A percentile compares a stretch with the other conserved stretches of the same genome.
Conservation (phyloP, 2,888 invertebrate genomes). For the Gibbula magus region DNA sequence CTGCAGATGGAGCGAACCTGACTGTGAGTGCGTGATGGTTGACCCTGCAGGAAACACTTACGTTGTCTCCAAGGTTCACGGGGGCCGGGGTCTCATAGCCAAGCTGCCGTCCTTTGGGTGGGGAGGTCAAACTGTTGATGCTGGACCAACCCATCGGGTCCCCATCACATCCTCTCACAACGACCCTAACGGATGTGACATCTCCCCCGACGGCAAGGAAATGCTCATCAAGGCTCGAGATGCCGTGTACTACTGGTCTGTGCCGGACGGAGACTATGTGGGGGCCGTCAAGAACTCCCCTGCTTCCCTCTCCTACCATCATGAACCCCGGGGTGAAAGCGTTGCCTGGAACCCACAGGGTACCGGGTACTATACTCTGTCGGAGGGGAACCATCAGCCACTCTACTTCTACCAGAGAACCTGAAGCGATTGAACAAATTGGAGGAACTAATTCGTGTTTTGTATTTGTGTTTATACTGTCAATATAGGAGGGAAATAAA, state of each 20-base stretch:
- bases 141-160: not conserved
- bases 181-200: slow-evolving; percentile 33
- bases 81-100: slow-evolving; percentile 39
- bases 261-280: slow-evolving; percentile 24
- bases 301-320: not conserved
- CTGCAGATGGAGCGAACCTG: slow-evolving; percentile 44
- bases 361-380: slow-evolving; percentile 26
- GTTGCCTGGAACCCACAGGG: slow-evolving; percentile 13
- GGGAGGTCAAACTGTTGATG: slow-evolving; percentile 21
- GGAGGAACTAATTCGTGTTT: too few species aligned
- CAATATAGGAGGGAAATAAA: too few species aligned
- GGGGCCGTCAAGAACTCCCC: not conserved
- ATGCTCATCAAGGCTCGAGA: slow-evolving; percentile 34
- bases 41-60: slow-evolving; percentile 45
- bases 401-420: slow-evolving; percentile 7
- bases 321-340: slow-evolving; percentile 13
- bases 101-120: slow-evolving; percentile 42
- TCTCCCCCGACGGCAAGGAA: slow-evolving; percentile 34
- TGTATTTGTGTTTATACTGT: too few species aligned
- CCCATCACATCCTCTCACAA: not conserved
- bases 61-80: slow-evolving; percentile 42
- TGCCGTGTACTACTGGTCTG: slow-evolving; percentile 6
- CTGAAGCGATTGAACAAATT: too few species aligned
- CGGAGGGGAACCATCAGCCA: slow-evolving; percentile 14
- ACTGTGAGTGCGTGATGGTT: slow-evolving; percentile 49